Evolutionary conservation across 2,797 vertebrate genomes (phyloP), one percentile per base, ranked within the genome.

Genomic region (Momotus momota): DNA sequence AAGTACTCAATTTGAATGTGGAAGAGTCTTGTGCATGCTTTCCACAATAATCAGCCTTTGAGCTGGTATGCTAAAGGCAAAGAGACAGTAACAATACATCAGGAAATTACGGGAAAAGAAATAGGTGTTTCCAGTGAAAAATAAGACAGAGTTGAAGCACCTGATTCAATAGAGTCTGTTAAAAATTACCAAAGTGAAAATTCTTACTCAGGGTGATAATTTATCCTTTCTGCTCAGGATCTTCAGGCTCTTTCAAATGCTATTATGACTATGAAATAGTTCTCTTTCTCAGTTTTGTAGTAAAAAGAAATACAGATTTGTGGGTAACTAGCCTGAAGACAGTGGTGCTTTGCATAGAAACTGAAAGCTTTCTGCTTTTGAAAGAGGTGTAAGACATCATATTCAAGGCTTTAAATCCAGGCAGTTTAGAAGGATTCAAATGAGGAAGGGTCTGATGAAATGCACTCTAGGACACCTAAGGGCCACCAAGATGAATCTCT

Each of bases 281-380:
- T 81, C 54, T 79, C 20, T 82, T 10, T 81, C 74, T 90, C 71
- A 40, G 29, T 75, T 92, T 92, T 52, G 58, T 67, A 26, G 29
- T 79, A 77, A 77, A 81, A 75, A 74, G 71, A 87, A 79, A 51
- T 31, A 93, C 20, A 67, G 67, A 66, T 85, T 90, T 92, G 58
- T 90, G 75, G 57, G 48, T 82, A 79, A 82, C 40, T 71, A 90
- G 62, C 67, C 62, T 85, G 40, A 85, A 90, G 93, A 74, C 61
- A 62, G 4, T 75, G n/a, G 13, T 83, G 40, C 38, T 72, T 70
- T 93, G 33, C 12, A 14, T 41, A 71, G 52, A 52, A 88, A 86
- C 23, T 8, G 69, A 88, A 83, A 73, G 19, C 10, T 74, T 86
- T 91, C 29, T 84, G 57, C 40, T 86, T 88, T 86, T 84, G 65